A percentile compares a stretch with the other conserved stretches of the same genome.
These are phyloP conservation scores for Zaprionus bogoriensis DNA, from an alignment of 2,888 invertebrate species.

Conservation along the genomic window DNA sequence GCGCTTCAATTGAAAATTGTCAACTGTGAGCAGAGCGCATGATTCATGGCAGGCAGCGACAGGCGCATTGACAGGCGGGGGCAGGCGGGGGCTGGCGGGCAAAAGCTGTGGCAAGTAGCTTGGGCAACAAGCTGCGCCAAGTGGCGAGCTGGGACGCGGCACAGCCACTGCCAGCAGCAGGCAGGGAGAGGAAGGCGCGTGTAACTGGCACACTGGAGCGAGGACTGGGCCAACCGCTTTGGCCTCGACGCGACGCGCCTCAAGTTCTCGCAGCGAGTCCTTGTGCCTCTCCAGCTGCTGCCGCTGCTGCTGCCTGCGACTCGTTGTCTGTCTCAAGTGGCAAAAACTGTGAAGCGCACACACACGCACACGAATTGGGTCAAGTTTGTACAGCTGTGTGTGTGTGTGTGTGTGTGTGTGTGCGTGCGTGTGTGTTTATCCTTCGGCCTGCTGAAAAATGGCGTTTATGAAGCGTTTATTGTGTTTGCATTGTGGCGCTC, in stretches of 20 bases:
- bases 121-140: no score
- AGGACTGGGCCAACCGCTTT: slow-evolving; percentile 20
- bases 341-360: slow-evolving; percentile 51
- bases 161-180: no score
- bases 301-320: slow-evolving; percentile 28
- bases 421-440: slow-evolving; percentile 59
- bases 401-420: slow-evolving; percentile 31
- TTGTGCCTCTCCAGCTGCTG: slow-evolving; percentile 4
- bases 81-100: not conserved
- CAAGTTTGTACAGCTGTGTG: not conserved
- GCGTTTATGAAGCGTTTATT: slow-evolving; percentile 78
- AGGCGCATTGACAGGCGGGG: slow-evolving; percentile 44
- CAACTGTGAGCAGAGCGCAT: slow-evolving; percentile 61
- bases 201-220: not conserved
- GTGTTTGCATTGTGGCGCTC: slow-evolving; percentile 69
- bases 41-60: slow-evolving; percentile 53
- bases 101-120: no score
- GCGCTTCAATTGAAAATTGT: slow-evolving; percentile 49
- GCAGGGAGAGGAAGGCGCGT: not conserved
- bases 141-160: no score
- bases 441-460: slow-evolving; percentile 70
- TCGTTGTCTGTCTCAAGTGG: slow-evolving; percentile 72
- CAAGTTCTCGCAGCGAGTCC: slow-evolving; percentile 12
- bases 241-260: slow-evolving; percentile 55
- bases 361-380: slow-evolving; percentile 30